phyloP scores from a whole-genome alignment of 2,113 vertebrate genomes.

The Pseudorasbora parva region DNA sequence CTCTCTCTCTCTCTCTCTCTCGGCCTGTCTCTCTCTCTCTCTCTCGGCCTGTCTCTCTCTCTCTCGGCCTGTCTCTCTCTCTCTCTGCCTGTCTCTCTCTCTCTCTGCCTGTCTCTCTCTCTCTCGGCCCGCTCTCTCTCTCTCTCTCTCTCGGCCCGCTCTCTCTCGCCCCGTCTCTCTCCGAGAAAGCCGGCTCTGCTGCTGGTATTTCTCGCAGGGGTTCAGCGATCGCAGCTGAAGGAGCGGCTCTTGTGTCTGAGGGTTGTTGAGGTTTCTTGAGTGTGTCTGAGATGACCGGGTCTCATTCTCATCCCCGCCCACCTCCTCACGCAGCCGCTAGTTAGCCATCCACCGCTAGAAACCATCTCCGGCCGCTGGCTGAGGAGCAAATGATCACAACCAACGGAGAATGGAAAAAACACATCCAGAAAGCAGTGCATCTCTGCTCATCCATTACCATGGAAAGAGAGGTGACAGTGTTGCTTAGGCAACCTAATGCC shows the following conservation, averaged over 20 bases:
- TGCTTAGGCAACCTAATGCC: conserved; percentile 37
- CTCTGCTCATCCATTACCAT: conserved; percentile 6
- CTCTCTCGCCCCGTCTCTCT: neutral
- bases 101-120: no score
- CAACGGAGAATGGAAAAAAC: neutral
- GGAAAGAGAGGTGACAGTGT: conserved; percentile 9
- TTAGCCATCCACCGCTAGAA: conserved; percentile 54
- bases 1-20: no score
- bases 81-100: no score
- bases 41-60: no score
- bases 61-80: no score
- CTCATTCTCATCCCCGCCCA: conserved; percentile 68
- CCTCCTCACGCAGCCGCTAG: conserved; percentile 64
- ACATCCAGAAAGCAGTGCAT: neutral
- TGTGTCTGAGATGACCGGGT: conserved; percentile 7
- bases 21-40: no score
- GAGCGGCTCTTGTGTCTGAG: conserved; percentile 14
- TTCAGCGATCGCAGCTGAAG: conserved; percentile 24
- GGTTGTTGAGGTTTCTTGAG: conserved; percentile 28
- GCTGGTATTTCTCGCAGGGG: conserved; percentile 23
- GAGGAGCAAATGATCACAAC: neutral
- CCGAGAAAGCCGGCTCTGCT: neutral
- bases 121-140: no score
- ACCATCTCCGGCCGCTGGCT: neutral
- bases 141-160: no score